These are phyloP conservation scores for Mycteria americana DNA, from an alignment of 2,797 vertebrate species.

Conservation along the genomic window DNA sequence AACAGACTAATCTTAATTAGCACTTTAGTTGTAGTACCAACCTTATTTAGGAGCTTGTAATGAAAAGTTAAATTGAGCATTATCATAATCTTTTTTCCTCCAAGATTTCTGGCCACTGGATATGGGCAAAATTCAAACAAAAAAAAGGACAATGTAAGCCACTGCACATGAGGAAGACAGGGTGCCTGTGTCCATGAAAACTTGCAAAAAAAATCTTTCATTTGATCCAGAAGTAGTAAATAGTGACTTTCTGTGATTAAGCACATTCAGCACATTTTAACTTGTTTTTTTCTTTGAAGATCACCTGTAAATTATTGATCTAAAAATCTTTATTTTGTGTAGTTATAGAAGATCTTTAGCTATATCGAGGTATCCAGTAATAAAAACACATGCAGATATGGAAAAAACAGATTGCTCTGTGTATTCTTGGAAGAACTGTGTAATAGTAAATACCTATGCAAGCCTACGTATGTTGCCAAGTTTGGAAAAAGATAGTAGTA, in stretches of 20 bases:
- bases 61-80: neutral
- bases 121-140: neutral
- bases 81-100: neutral
- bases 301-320: neutral
- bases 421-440: neutral
- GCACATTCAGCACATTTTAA: neutral
- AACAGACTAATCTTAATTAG: neutral
- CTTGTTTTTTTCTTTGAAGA: neutral
- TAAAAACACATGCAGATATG: neutral
- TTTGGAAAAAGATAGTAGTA: neutral
- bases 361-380: accelerated
- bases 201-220: neutral
- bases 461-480: neutral
- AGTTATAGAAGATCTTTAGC: neutral
- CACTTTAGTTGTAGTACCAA: neutral
- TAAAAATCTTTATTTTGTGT: neutral
- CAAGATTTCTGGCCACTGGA: neutral
- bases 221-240: neutral
- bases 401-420: neutral
- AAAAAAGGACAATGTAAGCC: neutral
- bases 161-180: neutral
- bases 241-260: neutral
- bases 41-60: neutral
- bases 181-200: neutral
- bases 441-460: neutral